Percentiles rank a stretch among this genome's conserved stretches.
These are phyloP conservation scores for Dexiosoma caninum DNA, from an alignment of 2,888 invertebrate genomes.

Conservation along the genomic window DNA sequence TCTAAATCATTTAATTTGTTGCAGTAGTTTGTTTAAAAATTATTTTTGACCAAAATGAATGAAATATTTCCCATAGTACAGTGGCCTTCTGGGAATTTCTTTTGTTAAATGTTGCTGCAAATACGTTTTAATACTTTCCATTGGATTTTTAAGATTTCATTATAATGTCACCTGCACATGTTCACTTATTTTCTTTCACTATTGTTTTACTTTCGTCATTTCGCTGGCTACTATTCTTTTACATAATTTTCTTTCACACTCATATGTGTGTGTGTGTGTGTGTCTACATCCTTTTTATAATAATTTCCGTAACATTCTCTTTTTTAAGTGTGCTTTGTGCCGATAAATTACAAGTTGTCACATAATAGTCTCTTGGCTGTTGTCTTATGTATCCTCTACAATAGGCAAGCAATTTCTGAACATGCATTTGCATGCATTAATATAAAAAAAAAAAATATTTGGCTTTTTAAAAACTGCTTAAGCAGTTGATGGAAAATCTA, in stretches of 20 bases:
- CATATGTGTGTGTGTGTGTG: background rate
- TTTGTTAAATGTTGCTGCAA: too few relatives aligned
- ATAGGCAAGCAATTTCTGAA: background rate
- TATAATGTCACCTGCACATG: slow-evolving; percentile 9
- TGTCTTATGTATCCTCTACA: background rate
- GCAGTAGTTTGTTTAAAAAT: too few relatives aligned
- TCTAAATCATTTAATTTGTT: too few relatives aligned
- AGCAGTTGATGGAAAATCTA: too few relatives aligned
- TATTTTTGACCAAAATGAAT: too few relatives aligned
- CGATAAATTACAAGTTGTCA: slow-evolving; percentile 49
- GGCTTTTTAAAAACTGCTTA: too few relatives aligned
- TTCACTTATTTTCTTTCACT: background rate
- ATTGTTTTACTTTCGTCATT: background rate
- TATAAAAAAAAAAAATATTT: too few relatives aligned
- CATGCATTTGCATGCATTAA: too few relatives aligned
- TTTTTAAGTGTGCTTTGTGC: slow-evolving; percentile 23
- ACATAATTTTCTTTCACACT: background rate
- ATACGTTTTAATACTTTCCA: too few relatives aligned
- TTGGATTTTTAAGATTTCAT: slow-evolving; percentile 17
- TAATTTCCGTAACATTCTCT: slow-evolving; percentile 36
- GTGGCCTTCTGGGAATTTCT: too few relatives aligned
- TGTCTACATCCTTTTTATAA: slow-evolving; percentile 34
- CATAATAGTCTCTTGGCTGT: slow-evolving; percentile 14
- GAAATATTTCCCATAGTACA: too few relatives aligned
- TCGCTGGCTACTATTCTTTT: background rate